phyloP scores from a whole-genome alignment of 2,113 vertebrate genomes.

The Ageneiosus marmoratus region DNA sequence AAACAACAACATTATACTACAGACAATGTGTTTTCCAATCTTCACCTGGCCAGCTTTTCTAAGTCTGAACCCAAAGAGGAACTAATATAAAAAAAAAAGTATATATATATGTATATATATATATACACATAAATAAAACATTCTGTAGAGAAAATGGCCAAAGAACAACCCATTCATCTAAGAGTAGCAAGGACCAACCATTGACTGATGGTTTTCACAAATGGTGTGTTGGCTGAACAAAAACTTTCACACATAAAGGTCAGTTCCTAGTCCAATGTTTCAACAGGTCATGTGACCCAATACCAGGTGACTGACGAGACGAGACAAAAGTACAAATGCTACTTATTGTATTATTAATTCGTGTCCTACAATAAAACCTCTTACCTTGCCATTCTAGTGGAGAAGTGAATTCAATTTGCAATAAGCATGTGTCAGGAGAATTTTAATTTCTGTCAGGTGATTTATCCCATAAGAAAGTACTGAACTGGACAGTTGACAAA shows the following conservation, averaged over 20 bases:
- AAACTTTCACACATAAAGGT: neutral
- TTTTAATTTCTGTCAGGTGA: conserved; percentile 38
- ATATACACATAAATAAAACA: neutral
- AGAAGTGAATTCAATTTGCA: conserved; percentile 16
- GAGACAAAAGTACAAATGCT: conserved; percentile 16
- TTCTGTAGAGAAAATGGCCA: neutral
- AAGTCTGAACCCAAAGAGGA: neutral
- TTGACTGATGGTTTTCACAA: neutral
- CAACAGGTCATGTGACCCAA: conserved; percentile 27
- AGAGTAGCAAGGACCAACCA: neutral
- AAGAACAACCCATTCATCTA: neutral
- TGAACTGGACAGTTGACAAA: conserved; percentile 32
- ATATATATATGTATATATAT: too few species aligned
- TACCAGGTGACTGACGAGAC: conserved; percentile 30
- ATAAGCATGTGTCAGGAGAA: conserved; percentile 25
- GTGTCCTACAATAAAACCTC: conserved; percentile 22
- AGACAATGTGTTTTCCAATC: neutral
- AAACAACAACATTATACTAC: neutral
- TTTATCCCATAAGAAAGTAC: conserved; percentile 39
- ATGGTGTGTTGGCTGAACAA: neutral
- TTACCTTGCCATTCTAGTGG: conserved; percentile 15
- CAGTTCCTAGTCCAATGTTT: conserved; percentile 22
- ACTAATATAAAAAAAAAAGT: neutral
- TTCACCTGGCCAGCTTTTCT: neutral
- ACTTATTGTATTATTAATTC: conserved; percentile 23